These are phyloP conservation scores for Apodemus speciosus DNA, from an alignment of 2,113 vertebrate species.

Conservation along the genomic window DNA sequence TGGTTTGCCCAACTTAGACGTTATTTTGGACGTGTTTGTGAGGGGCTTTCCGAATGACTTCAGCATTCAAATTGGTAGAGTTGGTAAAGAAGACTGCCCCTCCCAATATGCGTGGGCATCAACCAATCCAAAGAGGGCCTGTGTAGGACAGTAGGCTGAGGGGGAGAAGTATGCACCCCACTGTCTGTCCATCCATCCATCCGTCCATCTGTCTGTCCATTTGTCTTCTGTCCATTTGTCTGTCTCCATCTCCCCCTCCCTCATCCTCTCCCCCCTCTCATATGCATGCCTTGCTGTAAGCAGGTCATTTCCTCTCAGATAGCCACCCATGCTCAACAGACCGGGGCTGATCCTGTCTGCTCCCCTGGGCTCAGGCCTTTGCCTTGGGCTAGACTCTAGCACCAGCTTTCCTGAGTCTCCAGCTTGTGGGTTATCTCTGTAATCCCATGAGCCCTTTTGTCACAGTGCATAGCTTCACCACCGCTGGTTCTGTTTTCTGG, in stretches of 20 bases:
- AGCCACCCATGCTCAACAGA: background rate
- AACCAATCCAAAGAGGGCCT: background rate
- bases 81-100: background rate
- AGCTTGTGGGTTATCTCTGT: background rate
- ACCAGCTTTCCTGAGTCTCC: background rate
- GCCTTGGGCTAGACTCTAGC: background rate
- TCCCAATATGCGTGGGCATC: background rate
- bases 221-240: too few relatives aligned
- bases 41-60: background rate
- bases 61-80: background rate
- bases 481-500: background rate
- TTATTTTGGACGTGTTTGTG: background rate
- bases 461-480: background rate
- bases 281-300: background rate
- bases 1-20: background rate
- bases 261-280: background rate
- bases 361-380: background rate
- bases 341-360: background rate
- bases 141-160: background rate
- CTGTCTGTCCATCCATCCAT: too few relatives aligned
- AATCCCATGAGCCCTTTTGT: background rate
- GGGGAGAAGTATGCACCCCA: background rate
- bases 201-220: too few relatives aligned
- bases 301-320: background rate
- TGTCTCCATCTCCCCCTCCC: background rate